phyloP scores from a whole-genome alignment of 1,140 invertebrate species.

The Hyles euphorbiae region DNA sequence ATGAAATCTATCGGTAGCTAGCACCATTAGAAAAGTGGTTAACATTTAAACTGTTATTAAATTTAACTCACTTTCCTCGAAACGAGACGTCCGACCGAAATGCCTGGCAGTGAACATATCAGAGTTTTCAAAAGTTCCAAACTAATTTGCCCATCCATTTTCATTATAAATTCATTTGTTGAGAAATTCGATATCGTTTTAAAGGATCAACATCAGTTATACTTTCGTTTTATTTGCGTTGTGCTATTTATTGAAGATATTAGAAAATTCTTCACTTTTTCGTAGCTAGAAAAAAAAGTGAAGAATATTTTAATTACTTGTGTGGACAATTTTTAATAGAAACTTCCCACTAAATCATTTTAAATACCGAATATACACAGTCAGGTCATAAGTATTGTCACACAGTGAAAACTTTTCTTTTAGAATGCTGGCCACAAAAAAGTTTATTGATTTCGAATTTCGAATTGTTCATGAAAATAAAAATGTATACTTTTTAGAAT shows the following conservation, averaged over 20 bases:
- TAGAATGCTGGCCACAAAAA: no score
- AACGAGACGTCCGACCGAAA: conserved; percentile 14
- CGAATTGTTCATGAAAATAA: no score
- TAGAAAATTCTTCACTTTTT: not conserved
- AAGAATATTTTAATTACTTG: not conserved
- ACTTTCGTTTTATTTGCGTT: not conserved
- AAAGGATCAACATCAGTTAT: not conserved
- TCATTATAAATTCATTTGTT: conserved; percentile 22
- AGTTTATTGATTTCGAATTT: no score
- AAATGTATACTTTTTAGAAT: no score
- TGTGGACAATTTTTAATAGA: not conserved
- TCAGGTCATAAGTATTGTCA: no score
- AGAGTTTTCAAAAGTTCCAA: conserved; percentile 24
- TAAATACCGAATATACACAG: no score
- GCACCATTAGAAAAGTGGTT: conserved; percentile 12
- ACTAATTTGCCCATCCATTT: conserved; percentile 28
- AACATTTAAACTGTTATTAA: conserved; percentile 18
- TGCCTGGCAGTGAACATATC: conserved; percentile 21
- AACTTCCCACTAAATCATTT: not conserved
- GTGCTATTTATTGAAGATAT: not conserved
- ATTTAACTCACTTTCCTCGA: conserved; percentile 20
- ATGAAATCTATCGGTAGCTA: not conserved
- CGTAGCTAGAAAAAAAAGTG: not conserved
- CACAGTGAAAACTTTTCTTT: no score
- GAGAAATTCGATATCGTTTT: conserved; percentile 11